Evolutionary conservation across 2,113 vertebrate species (phyloP), one percentile per base, ranked within the genome.

Genomic region (Grammatotria lemairii): DNA sequence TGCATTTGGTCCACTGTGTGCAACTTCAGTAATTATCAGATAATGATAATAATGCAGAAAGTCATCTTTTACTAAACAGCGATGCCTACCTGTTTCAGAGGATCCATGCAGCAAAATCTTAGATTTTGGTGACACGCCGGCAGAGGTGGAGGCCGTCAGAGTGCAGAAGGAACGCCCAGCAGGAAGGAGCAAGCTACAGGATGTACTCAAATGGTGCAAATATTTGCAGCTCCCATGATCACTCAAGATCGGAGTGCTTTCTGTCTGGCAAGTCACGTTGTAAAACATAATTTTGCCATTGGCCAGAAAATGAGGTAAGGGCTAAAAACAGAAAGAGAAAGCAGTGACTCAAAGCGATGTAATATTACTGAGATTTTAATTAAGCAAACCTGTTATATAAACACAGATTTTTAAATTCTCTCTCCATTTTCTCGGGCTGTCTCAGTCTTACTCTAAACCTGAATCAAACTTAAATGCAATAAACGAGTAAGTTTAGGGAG

Each of bases 111-210:
- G 40, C 89, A 83, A 82, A 33, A 95, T 57, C 3, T 13, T n/a
- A 11, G 94, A 91, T 31, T 83, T 4, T 3, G 95, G 94, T 2
- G 96, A 96, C 2, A 82, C 40, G 4, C 95, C 95, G 2, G 82
- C 95, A 9, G 93, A 94, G 82, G 93, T 96, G 54, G 90, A 89
- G 5, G 92, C 93, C 0, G 92, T 92, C 70, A 96, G 82, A 9
- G 70, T 17, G 28, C 95, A 96, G 70, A 81, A 89, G 82, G 86
- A 94, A 6, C 65, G 19, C 17, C 26, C 35, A 8, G 82, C 5
- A 16, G 95, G 93, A 5, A 96, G 81, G 9, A 13, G 33, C 60
- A 95, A 75, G 26, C 23, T 55, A 6, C 95, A 96, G 82, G 88
- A 94, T 1, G 80, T 90, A 6, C 4, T 65, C 1, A 58, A 19